Conservation (phyloP, 2,797 vertebrate genomes). For the Hypotaenidia philippensis region DNA sequence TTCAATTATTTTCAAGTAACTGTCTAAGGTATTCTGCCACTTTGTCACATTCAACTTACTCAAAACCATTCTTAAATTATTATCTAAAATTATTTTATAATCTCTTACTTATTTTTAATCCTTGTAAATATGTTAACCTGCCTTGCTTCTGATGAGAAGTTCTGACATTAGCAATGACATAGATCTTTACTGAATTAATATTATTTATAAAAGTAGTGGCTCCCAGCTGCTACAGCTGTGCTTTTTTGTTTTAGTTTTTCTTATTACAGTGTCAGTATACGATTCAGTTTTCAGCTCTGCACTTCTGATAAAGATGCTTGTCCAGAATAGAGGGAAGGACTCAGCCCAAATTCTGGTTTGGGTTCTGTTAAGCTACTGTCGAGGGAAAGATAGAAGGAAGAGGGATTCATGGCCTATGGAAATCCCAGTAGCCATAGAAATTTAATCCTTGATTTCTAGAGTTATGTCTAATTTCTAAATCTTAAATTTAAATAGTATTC, state of each 20-base stretch:
- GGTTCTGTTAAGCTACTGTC: neutral
- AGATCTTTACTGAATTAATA: neutral
- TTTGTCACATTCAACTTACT: neutral
- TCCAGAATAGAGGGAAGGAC: neutral
- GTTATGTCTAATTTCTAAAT: neutral
- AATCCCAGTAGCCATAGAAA: neutral
- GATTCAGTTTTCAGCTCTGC: neutral
- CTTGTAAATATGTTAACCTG: neutral
- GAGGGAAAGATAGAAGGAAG: neutral
- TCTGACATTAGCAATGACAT: neutral
- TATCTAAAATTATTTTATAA: neutral
- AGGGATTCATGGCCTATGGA: neutral
- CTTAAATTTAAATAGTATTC: neutral
- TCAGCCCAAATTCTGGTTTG: neutral
- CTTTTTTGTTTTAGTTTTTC: neutral
- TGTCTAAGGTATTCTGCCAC: neutral
- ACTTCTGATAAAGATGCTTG: neutral
- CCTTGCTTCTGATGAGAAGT: neutral
- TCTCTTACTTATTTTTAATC: neutral
- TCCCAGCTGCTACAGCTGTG: neutral
- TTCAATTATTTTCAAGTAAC: neutral
- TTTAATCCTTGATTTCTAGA: neutral
- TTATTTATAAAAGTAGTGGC: neutral
- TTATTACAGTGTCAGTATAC: neutral
- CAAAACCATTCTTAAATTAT: neutral